Evolutionary conservation across 1,140 invertebrate species (phyloP).

Genomic region (Drosophila bipectinata): DNA sequence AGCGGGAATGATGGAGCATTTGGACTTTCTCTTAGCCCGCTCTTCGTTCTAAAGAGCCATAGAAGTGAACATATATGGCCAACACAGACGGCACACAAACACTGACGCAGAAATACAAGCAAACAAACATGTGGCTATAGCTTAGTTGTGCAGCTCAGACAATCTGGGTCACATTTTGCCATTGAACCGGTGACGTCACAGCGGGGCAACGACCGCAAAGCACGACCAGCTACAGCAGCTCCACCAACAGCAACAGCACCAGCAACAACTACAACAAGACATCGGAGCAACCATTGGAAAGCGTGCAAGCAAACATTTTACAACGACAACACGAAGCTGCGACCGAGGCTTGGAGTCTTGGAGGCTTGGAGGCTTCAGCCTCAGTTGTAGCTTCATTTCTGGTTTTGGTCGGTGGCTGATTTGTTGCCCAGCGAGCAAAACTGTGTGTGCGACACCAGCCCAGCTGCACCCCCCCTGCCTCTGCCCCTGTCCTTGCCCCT

Average conservation of each 20-base stretch:
- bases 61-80: constrained; percentile 37
- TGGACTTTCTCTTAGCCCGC: constrained; percentile 20
- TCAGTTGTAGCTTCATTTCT: constrained; percentile 65
- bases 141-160: constrained; percentile 83
- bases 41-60: constrained; percentile 71
- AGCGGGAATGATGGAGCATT: background rate
- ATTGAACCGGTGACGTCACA: constrained; percentile 84
- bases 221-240: constrained; percentile 65
- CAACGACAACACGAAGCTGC: constrained; percentile 72
- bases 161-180: constrained; percentile 84
- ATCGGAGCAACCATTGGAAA: constrained; percentile 66
- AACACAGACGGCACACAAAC: constrained; percentile 43
- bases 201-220: constrained; percentile 83
- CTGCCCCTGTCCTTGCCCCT: background rate
- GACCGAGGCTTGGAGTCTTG: constrained; percentile 26
- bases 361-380: constrained; percentile 27
- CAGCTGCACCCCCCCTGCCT: constrained; percentile 30
- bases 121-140: constrained; percentile 37
- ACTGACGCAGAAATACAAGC: constrained; percentile 1
- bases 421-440: constrained; percentile 69
- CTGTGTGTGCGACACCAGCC: constrained; percentile 56
- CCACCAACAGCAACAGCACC: constrained; percentile 38
- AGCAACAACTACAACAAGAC: constrained; percentile 49
- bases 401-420: constrained; percentile 75
- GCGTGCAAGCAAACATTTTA: constrained; percentile 82